phyloP scores from a whole-genome alignment of 2,888 invertebrate genomes.

The Tetragnatha montana region DNA sequence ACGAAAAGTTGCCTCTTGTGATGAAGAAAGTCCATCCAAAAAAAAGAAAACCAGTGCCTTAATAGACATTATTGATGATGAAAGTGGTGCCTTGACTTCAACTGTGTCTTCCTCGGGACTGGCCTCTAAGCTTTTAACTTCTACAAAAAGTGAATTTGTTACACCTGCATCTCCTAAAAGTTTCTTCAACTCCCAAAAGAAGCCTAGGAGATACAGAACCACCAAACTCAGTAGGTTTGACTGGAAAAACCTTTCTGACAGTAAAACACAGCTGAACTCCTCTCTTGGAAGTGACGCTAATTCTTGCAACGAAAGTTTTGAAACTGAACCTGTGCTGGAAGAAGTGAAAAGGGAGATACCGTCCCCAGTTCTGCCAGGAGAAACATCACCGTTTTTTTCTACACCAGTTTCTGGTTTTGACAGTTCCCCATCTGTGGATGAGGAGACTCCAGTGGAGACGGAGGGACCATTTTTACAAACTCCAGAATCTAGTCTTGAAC shows the following conservation, averaged over 20 bases:
- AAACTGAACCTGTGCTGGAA: neutral
- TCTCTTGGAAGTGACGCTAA: constrained; percentile 14
- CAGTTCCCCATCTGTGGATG: neutral
- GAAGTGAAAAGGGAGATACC: neutral
- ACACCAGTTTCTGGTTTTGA: neutral
- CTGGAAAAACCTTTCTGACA: constrained; percentile 24
- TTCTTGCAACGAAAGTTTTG: constrained; percentile 16
- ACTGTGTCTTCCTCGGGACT: constrained; percentile 42
- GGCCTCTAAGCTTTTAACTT: constrained; percentile 24
- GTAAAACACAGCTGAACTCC: neutral
- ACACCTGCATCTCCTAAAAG: neutral
- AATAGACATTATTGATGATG: constrained; percentile 46
- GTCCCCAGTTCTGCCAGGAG: neutral
- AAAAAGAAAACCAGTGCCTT: constrained; percentile 26
- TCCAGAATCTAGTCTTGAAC: no score
- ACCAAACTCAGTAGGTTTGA: constrained; percentile 47
- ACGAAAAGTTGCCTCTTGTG: neutral
- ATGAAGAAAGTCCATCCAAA: neutral
- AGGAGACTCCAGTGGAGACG: neutral
- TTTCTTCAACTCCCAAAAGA: neutral
- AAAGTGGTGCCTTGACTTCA: constrained; percentile 27
- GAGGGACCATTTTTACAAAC: neutral
- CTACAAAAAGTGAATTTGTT: neutral
- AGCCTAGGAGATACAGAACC: neutral
- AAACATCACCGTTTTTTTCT: no score